These are phyloP conservation scores for Sebastes cheni DNA, from an alignment of 2,797 vertebrate species.

Conservation along the genomic window DNA sequence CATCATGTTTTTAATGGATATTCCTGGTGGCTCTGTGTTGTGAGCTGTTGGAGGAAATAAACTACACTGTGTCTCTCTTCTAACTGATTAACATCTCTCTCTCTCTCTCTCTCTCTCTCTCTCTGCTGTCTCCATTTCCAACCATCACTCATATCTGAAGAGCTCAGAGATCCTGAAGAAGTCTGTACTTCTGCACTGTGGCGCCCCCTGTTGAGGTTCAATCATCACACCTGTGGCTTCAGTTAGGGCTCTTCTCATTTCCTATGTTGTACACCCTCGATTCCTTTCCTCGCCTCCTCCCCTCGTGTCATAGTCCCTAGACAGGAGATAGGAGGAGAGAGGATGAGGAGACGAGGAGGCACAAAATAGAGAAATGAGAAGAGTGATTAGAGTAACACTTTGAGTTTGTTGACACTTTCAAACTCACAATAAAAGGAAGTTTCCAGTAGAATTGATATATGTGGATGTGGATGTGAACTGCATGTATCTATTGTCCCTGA, in stretches of 20 bases:
- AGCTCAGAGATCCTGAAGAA: background rate
- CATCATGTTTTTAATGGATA: background rate
- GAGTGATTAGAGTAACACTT: too few relatives aligned
- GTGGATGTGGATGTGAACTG: background rate
- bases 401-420: background rate
- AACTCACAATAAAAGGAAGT: background rate
- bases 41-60: background rate
- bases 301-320: background rate
- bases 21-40: background rate
- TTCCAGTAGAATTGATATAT: background rate
- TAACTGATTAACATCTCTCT: background rate
- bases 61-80: background rate
- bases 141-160: background rate
- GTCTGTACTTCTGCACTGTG: conserved; percentile 1
- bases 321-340: too few relatives aligned
- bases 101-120: background rate
- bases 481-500: background rate
- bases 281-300: background rate
- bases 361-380: too few relatives aligned
- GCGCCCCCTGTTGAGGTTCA: conserved; percentile 32
- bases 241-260: background rate
- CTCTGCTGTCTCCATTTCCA: background rate
- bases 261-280: background rate
- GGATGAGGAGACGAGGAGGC: too few relatives aligned
- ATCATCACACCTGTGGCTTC: background rate